These are phyloP conservation scores for Cerastis leucographa DNA, from an alignment of 2,888 invertebrate genomes.

Conservation along the genomic window DNA sequence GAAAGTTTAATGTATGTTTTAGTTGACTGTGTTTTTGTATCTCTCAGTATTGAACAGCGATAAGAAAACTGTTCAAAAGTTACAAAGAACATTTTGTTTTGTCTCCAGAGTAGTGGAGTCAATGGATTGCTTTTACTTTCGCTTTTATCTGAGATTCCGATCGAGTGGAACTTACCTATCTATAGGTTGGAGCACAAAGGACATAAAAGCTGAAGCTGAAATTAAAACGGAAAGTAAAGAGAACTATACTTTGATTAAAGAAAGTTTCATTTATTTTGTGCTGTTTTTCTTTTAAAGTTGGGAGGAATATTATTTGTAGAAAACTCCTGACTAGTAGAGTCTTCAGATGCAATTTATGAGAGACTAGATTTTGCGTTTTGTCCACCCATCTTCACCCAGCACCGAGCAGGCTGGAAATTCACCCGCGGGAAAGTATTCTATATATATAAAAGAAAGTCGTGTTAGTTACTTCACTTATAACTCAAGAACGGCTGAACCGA, in stretches of 20 bases:
- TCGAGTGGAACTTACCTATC: constrained; percentile 24
- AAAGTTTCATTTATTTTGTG: constrained; percentile 20
- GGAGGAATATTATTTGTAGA: neutral
- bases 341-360: neutral
- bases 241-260: constrained; percentile 34
- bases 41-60: constrained; percentile 5
- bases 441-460: too few relatives aligned
- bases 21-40: constrained; percentile 11
- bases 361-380: neutral
- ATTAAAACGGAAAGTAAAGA: constrained; percentile 44
- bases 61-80: constrained; percentile 22
- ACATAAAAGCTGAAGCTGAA: constrained; percentile 14
- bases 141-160: constrained; percentile 21
- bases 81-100: constrained; percentile 36
- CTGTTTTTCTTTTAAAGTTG: constrained; percentile 2
- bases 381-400: neutral
- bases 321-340: neutral
- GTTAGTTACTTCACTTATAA: too few relatives aligned
- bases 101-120: constrained; percentile 7
- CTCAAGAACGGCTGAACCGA: too few relatives aligned
- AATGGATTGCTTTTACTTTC: constrained; percentile 30
- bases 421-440: neutral
- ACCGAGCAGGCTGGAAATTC: neutral
- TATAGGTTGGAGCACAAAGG: constrained; percentile 12
- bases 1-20: constrained; percentile 1